Evolutionary conservation across 2,888 invertebrate species (phyloP), one percentile per base, ranked within the genome.

Genomic region (Heliconius charithonia): DNA sequence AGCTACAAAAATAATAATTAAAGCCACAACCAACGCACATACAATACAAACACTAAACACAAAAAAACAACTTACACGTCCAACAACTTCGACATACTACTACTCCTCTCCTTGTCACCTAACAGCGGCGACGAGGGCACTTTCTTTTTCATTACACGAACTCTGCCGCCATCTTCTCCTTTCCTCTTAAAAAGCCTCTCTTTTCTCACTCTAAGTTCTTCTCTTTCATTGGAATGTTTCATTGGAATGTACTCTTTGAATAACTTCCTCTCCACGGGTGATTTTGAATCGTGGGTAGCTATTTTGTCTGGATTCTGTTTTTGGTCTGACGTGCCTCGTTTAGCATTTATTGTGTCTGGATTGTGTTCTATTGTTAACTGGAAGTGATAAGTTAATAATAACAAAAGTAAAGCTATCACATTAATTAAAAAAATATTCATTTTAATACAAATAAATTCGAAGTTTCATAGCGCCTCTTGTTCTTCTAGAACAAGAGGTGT

Each of bases 291-390:
- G 29, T 82, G 82, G 76, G 85, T 87, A 4, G 83, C 81, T 12
- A n/a, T 59, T 73, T 87, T 85, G 4, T 87, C 85, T 77, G 79
- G 81, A 22, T 86, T 85, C 2, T 86, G 83, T 51, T 80, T 81
- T 75, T 85, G 84, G 83, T 81, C 79, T 71, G 81, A 73, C 32
- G 82, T 79, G 6, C 82, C 83, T 19, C 85, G 83, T 77, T 82
- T 85, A 10, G 81, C 81, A 81, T 83, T 86, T 74, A 86, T 85
- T 63, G 97, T 96, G 83, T 97, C 97, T 16, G 98, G 98, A 89
- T 98, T 98, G 88, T 98, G 98, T 90, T 98, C 98, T 86, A 98
- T 97, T 4, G 98, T 98, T 81, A 98, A 92, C 96, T 97, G 93
- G 41, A 81, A 80, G 59, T 32, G n/a, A 67, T 66, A 10, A 16